phyloP scores from a whole-genome alignment of 2,888 invertebrate species.

The Acleris laterana region DNA sequence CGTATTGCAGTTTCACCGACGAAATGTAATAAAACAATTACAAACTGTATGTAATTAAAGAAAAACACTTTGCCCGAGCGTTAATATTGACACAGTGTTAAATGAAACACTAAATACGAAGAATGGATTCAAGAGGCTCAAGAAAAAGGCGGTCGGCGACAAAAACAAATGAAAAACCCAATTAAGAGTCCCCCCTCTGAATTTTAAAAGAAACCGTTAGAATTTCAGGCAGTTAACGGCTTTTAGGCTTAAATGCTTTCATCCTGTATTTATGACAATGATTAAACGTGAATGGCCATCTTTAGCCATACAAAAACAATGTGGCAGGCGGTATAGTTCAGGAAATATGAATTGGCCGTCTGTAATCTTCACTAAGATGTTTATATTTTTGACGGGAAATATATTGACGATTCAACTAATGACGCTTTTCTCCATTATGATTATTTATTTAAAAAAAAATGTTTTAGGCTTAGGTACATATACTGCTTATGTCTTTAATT shows the following conservation, averaged over 20 bases:
- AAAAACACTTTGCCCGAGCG: constrained; percentile 4
- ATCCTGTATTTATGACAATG: constrained; percentile 11
- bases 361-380: too few species aligned
- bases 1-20: too few species aligned
- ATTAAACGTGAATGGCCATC: background rate
- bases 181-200: constrained; percentile 28
- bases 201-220: constrained; percentile 25
- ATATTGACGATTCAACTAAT: too few species aligned
- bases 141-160: background rate
- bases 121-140: background rate
- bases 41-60: constrained; percentile 3
- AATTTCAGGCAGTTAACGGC: constrained; percentile 27
- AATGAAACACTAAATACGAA: constrained; percentile 23
- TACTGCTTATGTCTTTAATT: too few species aligned
- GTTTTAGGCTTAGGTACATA: too few species aligned
- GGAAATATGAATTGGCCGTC: too few species aligned
- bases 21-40: too few species aligned
- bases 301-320: background rate
- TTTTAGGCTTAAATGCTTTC: constrained; percentile 23
- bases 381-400: too few species aligned
- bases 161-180: constrained; percentile 30
- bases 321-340: too few species aligned
- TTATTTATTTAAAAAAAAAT: too few species aligned
- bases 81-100: constrained; percentile 17
- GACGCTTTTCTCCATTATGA: too few species aligned